phyloP scores from a whole-genome alignment of 2,113 vertebrate genomes.

The Osmerus mordax region DNA sequence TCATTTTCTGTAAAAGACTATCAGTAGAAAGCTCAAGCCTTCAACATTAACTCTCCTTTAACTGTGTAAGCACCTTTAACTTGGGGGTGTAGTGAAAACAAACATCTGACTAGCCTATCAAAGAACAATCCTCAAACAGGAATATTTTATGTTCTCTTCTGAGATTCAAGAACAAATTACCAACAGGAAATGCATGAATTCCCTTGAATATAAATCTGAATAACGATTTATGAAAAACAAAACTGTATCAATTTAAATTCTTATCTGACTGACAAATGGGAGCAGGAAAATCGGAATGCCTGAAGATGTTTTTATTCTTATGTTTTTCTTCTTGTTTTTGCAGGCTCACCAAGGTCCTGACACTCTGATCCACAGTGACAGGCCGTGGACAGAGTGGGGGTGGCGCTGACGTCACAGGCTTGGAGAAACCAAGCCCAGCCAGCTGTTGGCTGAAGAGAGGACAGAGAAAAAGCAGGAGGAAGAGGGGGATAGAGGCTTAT shows the following conservation, averaged over 20 bases:
- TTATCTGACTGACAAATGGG: too few relatives aligned
- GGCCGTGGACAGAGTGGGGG: slow-evolving; percentile 23
- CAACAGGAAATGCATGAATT: too few relatives aligned
- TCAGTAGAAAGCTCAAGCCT: neutral
- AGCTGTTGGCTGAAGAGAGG: slow-evolving; percentile 64
- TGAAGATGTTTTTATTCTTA: neutral
- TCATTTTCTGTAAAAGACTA: slow-evolving; percentile 29
- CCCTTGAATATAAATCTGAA: too few relatives aligned
- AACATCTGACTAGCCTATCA: too few relatives aligned
- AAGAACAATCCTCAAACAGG: too few relatives aligned
- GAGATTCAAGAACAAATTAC: too few relatives aligned
- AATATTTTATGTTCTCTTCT: too few relatives aligned
- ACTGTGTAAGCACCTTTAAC: neutral
- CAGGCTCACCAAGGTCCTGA: slow-evolving; percentile 6
- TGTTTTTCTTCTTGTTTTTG: too few relatives aligned
- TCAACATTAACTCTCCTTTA: neutral
- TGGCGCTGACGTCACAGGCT: slow-evolving; percentile 48
- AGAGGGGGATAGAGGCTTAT: neutral
- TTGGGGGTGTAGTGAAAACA: too few relatives aligned
- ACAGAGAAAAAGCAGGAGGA: neutral
- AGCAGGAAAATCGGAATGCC: neutral
- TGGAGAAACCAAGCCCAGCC: slow-evolving; percentile 45
- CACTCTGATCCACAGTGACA: slow-evolving; percentile 51
- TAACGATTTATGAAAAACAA: too few relatives aligned
- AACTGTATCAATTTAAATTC: too few relatives aligned